Conservation (phyloP, 1,140 invertebrate genomes). For the Leptestheria dahalacensis region DNA sequence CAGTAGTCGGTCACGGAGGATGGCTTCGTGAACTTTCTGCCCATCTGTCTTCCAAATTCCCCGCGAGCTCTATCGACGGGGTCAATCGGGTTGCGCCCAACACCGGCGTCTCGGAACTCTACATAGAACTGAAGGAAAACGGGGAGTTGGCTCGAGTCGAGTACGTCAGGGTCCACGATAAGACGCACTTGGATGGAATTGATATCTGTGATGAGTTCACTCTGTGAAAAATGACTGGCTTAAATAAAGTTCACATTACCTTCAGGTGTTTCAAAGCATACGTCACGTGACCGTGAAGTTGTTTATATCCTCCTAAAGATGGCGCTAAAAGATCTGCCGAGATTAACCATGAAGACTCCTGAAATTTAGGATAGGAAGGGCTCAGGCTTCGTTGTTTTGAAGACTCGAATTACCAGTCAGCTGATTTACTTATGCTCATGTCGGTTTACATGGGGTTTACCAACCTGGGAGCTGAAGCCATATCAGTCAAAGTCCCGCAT, state of each 20-base stretch:
- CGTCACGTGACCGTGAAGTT: neutral
- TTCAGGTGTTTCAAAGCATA: constrained; percentile 1
- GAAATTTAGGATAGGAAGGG: no score
- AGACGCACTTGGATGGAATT: neutral
- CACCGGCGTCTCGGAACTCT: constrained; percentile 6
- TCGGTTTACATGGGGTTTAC: no score
- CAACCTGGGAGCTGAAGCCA: no score
- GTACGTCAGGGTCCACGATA: constrained; percentile 6
- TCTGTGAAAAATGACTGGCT: neutral
- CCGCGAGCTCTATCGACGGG: neutral
- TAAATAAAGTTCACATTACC: neutral
- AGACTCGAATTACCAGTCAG: no score
- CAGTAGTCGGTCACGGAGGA: constrained; percentile 11
- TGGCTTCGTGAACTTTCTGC: constrained; percentile 11
- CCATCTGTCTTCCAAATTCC: constrained; percentile 2
- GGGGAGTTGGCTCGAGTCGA: neutral
- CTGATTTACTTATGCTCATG: no score
- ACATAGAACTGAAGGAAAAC: neutral
- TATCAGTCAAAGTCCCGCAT: no score
- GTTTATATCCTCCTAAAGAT: neutral
- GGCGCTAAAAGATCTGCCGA: neutral
- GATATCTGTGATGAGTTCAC: neutral
- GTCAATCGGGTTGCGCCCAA: constrained; percentile 3
- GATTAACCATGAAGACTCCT: neutral
- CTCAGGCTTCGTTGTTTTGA: no score